Conservation (phyloP, 2,888 invertebrate species). For the Napeogenes sylphis region DNA sequence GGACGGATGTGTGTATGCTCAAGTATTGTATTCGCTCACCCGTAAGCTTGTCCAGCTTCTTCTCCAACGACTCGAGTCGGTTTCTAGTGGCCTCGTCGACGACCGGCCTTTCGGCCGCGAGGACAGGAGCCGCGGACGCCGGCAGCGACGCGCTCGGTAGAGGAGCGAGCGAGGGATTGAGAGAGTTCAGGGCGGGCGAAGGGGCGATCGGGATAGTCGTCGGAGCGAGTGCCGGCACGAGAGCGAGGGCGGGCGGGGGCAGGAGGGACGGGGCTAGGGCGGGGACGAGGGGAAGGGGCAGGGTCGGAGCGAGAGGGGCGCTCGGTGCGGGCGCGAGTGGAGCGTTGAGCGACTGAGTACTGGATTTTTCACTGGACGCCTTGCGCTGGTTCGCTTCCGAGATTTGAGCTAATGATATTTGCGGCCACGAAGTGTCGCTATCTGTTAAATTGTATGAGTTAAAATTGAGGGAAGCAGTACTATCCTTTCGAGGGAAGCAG, state of each 20-base stretch:
- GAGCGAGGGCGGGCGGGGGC: constrained; percentile 25
- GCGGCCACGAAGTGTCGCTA: constrained; percentile 66
- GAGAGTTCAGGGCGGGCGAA: too few species aligned
- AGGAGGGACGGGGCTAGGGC: not conserved
- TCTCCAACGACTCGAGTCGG: constrained; percentile 49
- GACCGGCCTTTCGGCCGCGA: constrained; percentile 46
- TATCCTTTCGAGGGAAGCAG: too few species aligned
- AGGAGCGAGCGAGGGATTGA: too few species aligned
- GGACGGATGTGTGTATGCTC: not conserved
- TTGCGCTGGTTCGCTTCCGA: constrained; percentile 66
- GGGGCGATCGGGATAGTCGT: too few species aligned
- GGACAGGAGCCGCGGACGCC: constrained; percentile 54
- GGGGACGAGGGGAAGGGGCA: not conserved
- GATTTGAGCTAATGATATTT: constrained; percentile 67
- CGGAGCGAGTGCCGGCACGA: constrained; percentile 37
- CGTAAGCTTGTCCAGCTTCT: constrained; percentile 59
- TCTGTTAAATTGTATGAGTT: constrained; percentile 37
- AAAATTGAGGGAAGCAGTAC: too few species aligned
- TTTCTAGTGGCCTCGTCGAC: constrained; percentile 36
- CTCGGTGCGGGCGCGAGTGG: constrained; percentile 18
- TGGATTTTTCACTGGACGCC: constrained; percentile 60
- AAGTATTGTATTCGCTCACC: constrained; percentile 38
- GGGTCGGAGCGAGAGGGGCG: constrained; percentile 7
- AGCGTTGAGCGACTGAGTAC: constrained; percentile 47
- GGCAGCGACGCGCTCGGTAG: constrained; percentile 34